Evolutionary conservation across 2,888 invertebrate species (phyloP).

Genomic region (Osmoderma eremita): DNA sequence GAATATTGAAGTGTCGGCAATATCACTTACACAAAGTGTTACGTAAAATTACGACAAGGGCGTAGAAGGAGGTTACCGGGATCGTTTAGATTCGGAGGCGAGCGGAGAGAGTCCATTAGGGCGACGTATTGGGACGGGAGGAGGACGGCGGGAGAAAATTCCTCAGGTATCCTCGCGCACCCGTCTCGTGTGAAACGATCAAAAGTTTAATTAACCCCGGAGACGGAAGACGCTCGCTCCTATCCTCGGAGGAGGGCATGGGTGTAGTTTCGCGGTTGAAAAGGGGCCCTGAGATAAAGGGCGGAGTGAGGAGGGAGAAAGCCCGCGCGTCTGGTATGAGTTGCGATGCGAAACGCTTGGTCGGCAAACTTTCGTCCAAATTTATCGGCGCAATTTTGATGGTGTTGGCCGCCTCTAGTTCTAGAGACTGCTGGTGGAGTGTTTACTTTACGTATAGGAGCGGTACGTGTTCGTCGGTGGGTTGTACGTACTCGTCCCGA

Average conservation of each 20-base stretch:
- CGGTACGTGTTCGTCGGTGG: conserved; percentile 58
- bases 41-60: conserved; percentile 32
- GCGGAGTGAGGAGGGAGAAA: conserved; percentile 50
- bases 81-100: conserved; percentile 32
- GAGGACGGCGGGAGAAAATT: conserved; percentile 19
- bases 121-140: conserved; percentile 20
- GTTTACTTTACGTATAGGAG: conserved; percentile 20
- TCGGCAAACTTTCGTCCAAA: conserved; percentile 61
- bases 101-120: conserved; percentile 32
- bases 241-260: conserved; percentile 12
- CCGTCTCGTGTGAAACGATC: conserved; percentile 56
- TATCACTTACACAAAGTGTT: conserved; percentile 37
- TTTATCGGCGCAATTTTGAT: conserved; percentile 62
- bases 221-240: conserved; percentile 38
- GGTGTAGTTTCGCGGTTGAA: conserved; percentile 50
- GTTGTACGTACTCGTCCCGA: conserved; percentile 51
- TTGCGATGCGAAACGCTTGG: conserved; percentile 61
- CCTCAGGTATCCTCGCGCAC: conserved; percentile 20
- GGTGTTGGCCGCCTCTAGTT: conserved; percentile 57
- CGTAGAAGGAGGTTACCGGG: conserved; percentile 26
- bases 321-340: conserved; percentile 57
- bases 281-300: conserved; percentile 57
- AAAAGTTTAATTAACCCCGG: conserved; percentile 61
- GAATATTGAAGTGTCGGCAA: conserved; percentile 38
- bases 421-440: conserved; percentile 18